Base-by-base conservation (phyloP, 2,888 invertebrate species). In the Parasteatoda lunata region DNA sequence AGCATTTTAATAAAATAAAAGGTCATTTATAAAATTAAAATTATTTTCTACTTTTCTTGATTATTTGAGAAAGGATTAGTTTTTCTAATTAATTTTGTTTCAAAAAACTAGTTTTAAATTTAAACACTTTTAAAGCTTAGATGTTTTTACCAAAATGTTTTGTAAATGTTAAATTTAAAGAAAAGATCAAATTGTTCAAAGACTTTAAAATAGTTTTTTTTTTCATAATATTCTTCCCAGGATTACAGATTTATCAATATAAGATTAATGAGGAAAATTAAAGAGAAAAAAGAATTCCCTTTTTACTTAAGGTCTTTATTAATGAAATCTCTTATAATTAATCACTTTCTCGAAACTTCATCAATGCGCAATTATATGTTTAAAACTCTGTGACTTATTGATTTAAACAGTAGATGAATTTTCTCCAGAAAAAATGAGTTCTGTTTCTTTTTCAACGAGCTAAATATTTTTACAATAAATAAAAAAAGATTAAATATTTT, bases 291-390 rank as follows among this genome's bases (percentile, higher is more conserved):
- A 64, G 45, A 59, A 51, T 54, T 72, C 52, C 72, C 52, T 15
- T 13, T 59, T 30, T 54, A 7, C 5, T 73, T 51, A 73, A 73
- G 52, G 45, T 4, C n/a, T 49, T 45, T 30, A 59, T 76, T 82
- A 82, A 82, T 76, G 69, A 70, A 82, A 59, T 82, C 30, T 66
- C 30, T 48, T 49, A 64, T 52, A 70, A 82, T 70, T 82, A 68
- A 82, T 82, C 76, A 49, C 70, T 48, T 59, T 49, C 49, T 69
- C 45, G 64, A 64, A 70, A 15, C 48, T 75, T 76, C 59, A 69
- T 80, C 76, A 76, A 69, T 75, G 54, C n/a, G 6, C 48, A 81
- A 81, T 80, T 75, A 81, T 8, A 75, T 75, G 75, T 81, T 75
- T 68, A 75, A 49, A n/a, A 65, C 68, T 77, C 51, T 59, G n/a